Percentiles rank a stretch among this genome's conserved stretches.
These are phyloP conservation scores for Poeciliopsis prolifica DNA, from an alignment of 2,113 vertebrate genomes.

Conservation along the genomic window DNA sequence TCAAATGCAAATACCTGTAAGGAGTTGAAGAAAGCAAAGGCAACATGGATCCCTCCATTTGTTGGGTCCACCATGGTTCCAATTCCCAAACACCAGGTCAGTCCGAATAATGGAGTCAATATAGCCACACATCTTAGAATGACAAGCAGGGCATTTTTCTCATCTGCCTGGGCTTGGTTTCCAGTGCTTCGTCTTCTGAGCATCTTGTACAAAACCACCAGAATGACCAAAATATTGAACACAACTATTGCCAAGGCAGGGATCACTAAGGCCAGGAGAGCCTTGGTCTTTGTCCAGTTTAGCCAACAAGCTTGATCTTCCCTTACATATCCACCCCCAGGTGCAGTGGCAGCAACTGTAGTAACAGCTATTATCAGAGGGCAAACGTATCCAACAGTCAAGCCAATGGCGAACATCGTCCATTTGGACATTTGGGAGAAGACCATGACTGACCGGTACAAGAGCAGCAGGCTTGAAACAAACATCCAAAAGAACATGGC, in stretches of 20 bases:
- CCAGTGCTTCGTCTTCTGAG: conserved; percentile 75
- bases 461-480: conserved; percentile 84
- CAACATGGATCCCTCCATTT: conserved; percentile 75
- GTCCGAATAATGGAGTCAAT: conserved; percentile 87
- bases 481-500: conserved; percentile 95
- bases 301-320: conserved; percentile 84
- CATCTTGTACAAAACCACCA: conserved; percentile 83
- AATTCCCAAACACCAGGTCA: conserved; percentile 89
- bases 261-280: conserved; percentile 85
- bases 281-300: conserved; percentile 83
- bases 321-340: conserved; percentile 74
- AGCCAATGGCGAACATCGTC: conserved; percentile 79
- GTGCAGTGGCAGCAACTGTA: conserved; percentile 84
- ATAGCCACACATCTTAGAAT: conserved; percentile 84
- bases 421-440: conserved; percentile 83
- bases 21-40: conserved; percentile 86
- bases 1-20: conserved; percentile 80
- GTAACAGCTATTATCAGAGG: conserved; percentile 84
- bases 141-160: conserved; percentile 78
- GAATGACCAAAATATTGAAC: conserved; percentile 84
- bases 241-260: conserved; percentile 84
- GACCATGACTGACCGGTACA: conserved; percentile 83
- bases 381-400: conserved; percentile 84
- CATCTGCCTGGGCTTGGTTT: conserved; percentile 51
- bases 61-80: conserved; percentile 70